Evolutionary conservation across 2,113 vertebrate genomes (phyloP).

Genomic region (Chrysochloris asiatica): DNA sequence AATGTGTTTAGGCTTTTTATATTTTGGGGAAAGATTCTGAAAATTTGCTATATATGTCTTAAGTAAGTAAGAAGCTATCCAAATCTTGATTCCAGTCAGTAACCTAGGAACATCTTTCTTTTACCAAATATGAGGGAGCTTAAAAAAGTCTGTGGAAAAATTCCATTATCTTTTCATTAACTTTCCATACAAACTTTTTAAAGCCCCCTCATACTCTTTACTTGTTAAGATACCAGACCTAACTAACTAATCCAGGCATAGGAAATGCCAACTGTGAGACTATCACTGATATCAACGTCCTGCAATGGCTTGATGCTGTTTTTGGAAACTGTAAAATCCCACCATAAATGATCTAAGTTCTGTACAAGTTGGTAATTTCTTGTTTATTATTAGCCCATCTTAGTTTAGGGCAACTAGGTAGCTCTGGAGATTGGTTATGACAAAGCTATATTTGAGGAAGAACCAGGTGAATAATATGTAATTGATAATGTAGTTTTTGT

Average conservation of each 20-base stretch:
- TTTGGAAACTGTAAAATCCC: conserved; percentile 47
- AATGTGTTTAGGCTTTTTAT: neutral
- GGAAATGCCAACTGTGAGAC: neutral
- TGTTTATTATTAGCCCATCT: conserved; percentile 21
- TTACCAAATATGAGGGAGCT: no score
- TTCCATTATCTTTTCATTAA: no score
- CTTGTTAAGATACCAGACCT: conserved; percentile 2
- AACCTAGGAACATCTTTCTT: neutral
- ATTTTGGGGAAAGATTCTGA: conserved; percentile 10
- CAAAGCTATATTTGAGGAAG: neutral
- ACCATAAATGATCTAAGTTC: conserved; percentile 4
- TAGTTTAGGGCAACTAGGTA: neutral
- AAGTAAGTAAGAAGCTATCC: neutral
- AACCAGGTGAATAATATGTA: neutral
- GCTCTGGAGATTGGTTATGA: neutral
- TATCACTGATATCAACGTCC: neutral
- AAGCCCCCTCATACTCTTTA: no score
- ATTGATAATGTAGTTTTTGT: neutral
- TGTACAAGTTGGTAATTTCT: conserved; percentile 12
- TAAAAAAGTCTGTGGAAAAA: no score
- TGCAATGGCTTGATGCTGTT: neutral
- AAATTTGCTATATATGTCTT: neutral
- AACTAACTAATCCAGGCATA: no score
- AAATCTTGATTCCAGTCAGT: conserved; percentile 29
- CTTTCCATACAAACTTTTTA: no score